Base-by-base conservation (phyloP, 2,888 invertebrate genomes). In the Pristionchus mayeri region DNA sequence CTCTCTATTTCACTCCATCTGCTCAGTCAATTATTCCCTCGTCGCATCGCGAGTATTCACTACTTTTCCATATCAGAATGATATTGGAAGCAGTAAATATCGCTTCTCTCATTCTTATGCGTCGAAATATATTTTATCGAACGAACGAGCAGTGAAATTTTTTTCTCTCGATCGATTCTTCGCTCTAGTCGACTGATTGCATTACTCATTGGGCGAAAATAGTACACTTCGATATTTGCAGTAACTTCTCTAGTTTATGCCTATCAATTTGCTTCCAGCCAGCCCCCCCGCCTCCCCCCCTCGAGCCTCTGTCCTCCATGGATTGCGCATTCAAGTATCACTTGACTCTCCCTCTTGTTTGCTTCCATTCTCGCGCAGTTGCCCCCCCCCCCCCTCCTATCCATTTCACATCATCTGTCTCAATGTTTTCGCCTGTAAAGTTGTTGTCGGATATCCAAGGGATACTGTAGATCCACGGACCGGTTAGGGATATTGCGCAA, bases 281-380 rank as follows among this genome's bases (percentile, higher is more conserved):
- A 63, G 57, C 30, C 63, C 4, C 13, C 24, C 7, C 21, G n/a
- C 54, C 34, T 63, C 63, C 18, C 27, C 21, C 63, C 34, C 30
- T 30, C 63, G 34, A 37, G 18, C 63, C 63, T 37, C 63, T 34
- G 34, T 30, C 63, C 30, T 30, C 63, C 34, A 24, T 60, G 27
- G 63, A 63, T 63, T 63, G 63, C 63, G 63, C 63, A 21, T 37
- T 63, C 63, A 16, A 30, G 63, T 34, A 63, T 63, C 63, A 63
- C 60, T 63, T 63, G 63, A 63, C 63, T 63, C 30, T 30, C 63
- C 63, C 34, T 34, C 3, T 4, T 63, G 34, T 63, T 63, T 63
- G 63, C 63, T 63, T 21, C 63, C 63, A 63, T 63, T 63, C 63
- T 63, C 63, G 63, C 63, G 21, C 57, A 63, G 63, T 63, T 63